Conservation (phyloP, 2,797 vertebrate genomes). For the Morelia viridis region DNA sequence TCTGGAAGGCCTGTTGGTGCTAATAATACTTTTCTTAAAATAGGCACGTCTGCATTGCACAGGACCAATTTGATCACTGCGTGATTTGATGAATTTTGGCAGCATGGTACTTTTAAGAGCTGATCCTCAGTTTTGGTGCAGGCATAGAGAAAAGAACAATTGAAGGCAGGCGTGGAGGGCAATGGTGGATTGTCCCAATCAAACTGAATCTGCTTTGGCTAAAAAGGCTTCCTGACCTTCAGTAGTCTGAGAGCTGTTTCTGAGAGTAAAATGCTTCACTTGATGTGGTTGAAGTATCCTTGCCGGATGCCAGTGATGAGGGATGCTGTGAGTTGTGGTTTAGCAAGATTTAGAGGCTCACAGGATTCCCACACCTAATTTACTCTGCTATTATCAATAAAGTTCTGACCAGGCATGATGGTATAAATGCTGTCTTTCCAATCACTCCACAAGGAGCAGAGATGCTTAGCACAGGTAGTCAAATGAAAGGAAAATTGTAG, state of each 20-base stretch:
- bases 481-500: neutral
- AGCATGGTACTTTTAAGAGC: slow-evolving; percentile 29
- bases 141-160: neutral
- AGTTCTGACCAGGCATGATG: neutral
- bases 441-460: neutral
- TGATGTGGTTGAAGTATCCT: neutral
- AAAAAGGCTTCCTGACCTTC: neutral
- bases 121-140: neutral
- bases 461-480: neutral
- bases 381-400: neutral
- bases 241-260: neutral
- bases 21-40: slow-evolving; percentile 46
- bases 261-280: neutral
- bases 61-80: slow-evolving; percentile 30
- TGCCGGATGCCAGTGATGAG: neutral
- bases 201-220: neutral
- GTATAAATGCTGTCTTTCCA: neutral
- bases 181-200: neutral
- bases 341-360: neutral
- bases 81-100: slow-evolving; percentile 2
- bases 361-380: neutral
- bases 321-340: neutral
- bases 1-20: slow-evolving; percentile 37
- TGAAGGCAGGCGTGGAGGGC: neutral
- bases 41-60: slow-evolving; percentile 28